Conservation (phyloP, 2,113 vertebrate genomes). For the Muscicapa adusta region DNA sequence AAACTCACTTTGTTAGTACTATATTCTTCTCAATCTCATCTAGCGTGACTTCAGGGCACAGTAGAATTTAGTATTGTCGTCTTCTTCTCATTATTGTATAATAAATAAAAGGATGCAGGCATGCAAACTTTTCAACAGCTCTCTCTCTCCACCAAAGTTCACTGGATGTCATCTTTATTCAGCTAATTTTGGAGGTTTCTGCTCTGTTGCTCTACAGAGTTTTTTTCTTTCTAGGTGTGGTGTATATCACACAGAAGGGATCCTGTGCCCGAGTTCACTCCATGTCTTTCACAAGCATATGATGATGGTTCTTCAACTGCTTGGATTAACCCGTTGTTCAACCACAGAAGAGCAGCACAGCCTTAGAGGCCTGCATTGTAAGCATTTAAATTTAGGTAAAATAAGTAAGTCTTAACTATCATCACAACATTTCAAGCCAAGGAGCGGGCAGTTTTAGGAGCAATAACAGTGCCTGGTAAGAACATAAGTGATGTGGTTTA, state of each 20-base stretch:
- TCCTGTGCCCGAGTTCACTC: neutral
- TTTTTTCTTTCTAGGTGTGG: neutral
- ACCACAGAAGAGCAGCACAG: neutral
- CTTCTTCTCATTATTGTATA: neutral
- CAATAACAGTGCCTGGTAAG: neutral
- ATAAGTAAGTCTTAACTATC: neutral
- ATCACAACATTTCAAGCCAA: neutral
- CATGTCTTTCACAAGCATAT: neutral
- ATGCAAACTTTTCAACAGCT: neutral
- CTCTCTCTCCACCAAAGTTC: neutral
- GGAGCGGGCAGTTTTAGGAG: neutral
- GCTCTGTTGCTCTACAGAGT: neutral
- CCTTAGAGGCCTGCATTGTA: neutral
- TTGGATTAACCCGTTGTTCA: neutral
- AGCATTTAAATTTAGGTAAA: neutral
- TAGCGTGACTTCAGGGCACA: neutral
- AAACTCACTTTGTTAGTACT: neutral
- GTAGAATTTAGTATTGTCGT: neutral
- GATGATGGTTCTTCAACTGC: neutral
- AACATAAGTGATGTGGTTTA: neutral
- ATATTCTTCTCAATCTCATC: neutral
- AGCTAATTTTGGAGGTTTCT: neutral
- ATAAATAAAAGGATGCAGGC: neutral
- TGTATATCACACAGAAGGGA: accelerated
- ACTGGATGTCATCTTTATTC: neutral